phyloP scores from a whole-genome alignment of 2,888 invertebrate genomes.

The Tuberolachnus salignus region DNA sequence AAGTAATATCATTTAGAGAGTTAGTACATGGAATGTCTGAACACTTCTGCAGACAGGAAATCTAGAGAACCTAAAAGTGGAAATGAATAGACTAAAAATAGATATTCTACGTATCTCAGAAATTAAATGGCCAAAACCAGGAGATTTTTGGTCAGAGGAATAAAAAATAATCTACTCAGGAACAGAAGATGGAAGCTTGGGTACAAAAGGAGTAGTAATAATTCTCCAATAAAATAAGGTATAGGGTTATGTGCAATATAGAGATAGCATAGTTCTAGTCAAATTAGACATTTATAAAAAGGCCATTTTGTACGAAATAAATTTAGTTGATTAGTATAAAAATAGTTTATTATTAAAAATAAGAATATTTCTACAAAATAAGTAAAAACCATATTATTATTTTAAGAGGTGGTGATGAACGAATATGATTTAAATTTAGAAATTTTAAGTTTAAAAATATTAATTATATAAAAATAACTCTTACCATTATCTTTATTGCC shows the following conservation, averaged over 20 bases:
- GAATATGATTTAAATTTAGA: too few relatives aligned
- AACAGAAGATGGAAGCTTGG: constrained; percentile 22
- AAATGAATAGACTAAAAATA: constrained; percentile 36
- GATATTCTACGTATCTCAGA: constrained; percentile 44
- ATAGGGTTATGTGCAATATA: background rate
- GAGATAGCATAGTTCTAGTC: constrained; percentile 41
- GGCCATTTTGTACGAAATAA: too few relatives aligned
- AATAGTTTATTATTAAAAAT: too few relatives aligned
- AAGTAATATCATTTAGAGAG: constrained; percentile 13
- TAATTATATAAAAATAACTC: too few relatives aligned
- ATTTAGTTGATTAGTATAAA: too few relatives aligned
- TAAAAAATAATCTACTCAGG: constrained; percentile 38
- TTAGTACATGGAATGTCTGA: constrained; percentile 40
- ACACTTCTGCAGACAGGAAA: constrained; percentile 34
- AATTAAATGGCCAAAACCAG: constrained; percentile 37
- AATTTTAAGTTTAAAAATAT: too few relatives aligned
- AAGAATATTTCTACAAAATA: too few relatives aligned
- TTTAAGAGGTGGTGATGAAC: too few relatives aligned
- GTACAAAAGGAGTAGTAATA: constrained; percentile 29
- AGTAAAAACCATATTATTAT: too few relatives aligned
- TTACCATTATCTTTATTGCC: too few relatives aligned
- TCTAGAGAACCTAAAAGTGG: constrained; percentile 38
- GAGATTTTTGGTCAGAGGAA: constrained; percentile 31
- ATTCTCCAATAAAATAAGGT: constrained; percentile 28
- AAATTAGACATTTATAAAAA: too few relatives aligned